A percentile compares a stretch with the other conserved stretches of the same genome.
Conservation (phyloP, 2,888 invertebrate genomes). For the Athalia cordata region DNA sequence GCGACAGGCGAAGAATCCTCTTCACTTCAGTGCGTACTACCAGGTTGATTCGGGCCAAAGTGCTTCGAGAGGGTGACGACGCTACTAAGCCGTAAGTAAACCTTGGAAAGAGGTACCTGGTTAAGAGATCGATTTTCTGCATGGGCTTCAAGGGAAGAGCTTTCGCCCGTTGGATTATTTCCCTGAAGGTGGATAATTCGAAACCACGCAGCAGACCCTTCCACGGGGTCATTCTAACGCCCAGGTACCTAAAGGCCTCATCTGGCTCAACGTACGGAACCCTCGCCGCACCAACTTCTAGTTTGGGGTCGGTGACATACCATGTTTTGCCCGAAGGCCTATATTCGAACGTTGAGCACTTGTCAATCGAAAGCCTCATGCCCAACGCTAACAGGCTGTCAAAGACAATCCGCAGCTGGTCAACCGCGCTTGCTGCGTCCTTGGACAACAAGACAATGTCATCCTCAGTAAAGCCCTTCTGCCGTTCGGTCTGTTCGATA, state of each 20-base stretch:
- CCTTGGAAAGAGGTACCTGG: conserved; percentile 14
- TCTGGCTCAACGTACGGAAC: conserved; percentile 10
- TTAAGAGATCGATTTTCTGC: conserved; percentile 45
- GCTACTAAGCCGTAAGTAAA: conserved; percentile 42
- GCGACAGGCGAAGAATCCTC: conserved; percentile 32
- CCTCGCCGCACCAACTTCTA: background rate
- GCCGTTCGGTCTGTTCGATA: conserved; percentile 55
- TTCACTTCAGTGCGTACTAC: conserved; percentile 28
- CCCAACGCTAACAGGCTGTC: background rate
- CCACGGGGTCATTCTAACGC: background rate
- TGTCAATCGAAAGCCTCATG: conserved; percentile 46
- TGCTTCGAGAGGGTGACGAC: background rate
- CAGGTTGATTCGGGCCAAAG: conserved; percentile 6
- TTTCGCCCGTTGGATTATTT: background rate
- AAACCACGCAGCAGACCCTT: background rate
- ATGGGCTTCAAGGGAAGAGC: conserved; percentile 41
- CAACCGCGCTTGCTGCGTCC: background rate
- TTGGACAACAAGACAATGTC: conserved; percentile 48
- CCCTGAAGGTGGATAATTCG: background rate
- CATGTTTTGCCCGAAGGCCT: conserved; percentile 22
- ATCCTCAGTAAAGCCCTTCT: conserved; percentile 63
- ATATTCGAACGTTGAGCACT: conserved; percentile 46
- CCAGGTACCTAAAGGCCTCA: conserved; percentile 6
- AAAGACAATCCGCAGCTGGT: background rate
- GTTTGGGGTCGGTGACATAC: conserved; percentile 34